These are phyloP conservation scores for Girardia tigrina DNA, from an alignment of 2,888 invertebrate species.

Conservation along the genomic window DNA sequence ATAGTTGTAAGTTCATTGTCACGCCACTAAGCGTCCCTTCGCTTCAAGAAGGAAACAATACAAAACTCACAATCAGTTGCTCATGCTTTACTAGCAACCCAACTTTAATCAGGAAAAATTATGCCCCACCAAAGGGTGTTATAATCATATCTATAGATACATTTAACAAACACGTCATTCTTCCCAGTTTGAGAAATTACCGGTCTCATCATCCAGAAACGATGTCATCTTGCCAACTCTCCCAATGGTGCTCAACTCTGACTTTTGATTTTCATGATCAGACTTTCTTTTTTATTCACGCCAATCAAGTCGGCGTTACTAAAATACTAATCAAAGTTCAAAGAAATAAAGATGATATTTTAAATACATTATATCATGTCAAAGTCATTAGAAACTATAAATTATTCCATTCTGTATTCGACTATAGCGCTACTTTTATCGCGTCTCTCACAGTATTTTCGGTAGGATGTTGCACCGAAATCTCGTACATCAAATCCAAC, in stretches of 20 bases:
- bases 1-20: not conserved
- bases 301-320: conserved; percentile 34
- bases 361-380: conserved; percentile 6
- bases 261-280: not conserved
- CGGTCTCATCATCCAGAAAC: conserved; percentile 6
- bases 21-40: not conserved
- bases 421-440: conserved; percentile 44
- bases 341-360: not conserved
- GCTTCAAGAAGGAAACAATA: conserved; percentile 7
- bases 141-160: conserved; percentile 10
- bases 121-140: not conserved
- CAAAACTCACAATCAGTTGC: conserved; percentile 13
- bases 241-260: not conserved
- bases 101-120: not conserved
- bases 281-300: conserved; percentile 31
- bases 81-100: conserved; percentile 14
- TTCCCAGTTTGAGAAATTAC: not conserved
- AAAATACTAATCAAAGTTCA: conserved; percentile 21
- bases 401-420: conserved; percentile 44
- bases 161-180: conserved; percentile 16
- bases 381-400: conserved; percentile 41
- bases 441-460: conserved; percentile 47
- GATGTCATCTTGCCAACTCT: not conserved
- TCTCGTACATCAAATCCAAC: conserved; percentile 43
- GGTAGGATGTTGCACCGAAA: conserved; percentile 46